These are phyloP conservation scores for Hemitrygon akajei DNA, from an alignment of 2,797 vertebrate species.

Conservation along the genomic window DNA sequence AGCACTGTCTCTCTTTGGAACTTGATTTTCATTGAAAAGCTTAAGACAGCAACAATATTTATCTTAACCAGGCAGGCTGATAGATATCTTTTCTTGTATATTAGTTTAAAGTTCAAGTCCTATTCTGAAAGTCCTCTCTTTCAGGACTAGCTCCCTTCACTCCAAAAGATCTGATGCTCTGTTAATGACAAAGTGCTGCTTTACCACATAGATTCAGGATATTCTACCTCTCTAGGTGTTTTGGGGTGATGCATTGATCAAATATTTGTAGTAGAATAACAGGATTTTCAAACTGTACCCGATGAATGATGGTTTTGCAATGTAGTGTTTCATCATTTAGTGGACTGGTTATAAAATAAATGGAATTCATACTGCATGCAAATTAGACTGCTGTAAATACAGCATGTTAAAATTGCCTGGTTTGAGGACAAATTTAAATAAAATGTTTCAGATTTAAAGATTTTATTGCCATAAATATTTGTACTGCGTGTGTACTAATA, in stretches of 20 bases:
- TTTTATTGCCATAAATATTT: not conserved
- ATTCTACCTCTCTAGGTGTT: too few relatives aligned
- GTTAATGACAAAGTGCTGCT: not conserved
- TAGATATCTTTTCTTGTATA: not conserved
- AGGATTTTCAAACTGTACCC: not conserved
- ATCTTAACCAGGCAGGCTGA: not conserved
- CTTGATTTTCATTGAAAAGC: not conserved
- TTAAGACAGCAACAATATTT: not conserved
- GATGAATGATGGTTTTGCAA: too few relatives aligned
- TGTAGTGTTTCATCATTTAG: not conserved
- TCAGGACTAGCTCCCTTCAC: too few relatives aligned
- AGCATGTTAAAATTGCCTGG: not conserved
- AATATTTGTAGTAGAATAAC: not conserved
- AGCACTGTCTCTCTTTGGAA: not conserved
- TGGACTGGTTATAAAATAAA: not conserved
- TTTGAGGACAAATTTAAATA: not conserved
- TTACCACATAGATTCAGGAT: not conserved
- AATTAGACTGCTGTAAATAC: not conserved
- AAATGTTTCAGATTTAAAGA: not conserved
- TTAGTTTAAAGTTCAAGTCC: not conserved
- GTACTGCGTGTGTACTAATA: not conserved
- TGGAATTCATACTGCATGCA: not conserved
- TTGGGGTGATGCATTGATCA: not conserved
- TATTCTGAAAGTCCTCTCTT: too few relatives aligned
- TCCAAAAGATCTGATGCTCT: too few relatives aligned